A percentile compares a stretch with the other conserved stretches of the same genome.
Conservation (phyloP, 2,797 vertebrate genomes). For the Halcyon smyrnensis region DNA sequence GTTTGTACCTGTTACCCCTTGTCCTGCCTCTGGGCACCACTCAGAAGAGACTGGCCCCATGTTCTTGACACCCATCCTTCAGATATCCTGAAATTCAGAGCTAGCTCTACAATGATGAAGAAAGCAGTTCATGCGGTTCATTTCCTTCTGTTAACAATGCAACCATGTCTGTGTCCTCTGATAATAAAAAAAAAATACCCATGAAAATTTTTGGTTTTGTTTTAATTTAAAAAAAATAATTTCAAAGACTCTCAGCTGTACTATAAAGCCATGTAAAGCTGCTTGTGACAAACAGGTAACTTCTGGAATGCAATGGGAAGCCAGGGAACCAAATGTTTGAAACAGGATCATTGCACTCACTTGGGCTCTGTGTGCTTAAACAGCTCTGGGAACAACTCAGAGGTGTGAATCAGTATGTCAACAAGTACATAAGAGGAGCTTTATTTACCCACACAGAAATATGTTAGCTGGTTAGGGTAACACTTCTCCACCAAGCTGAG, state of each 20-base stretch:
- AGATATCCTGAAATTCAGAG: not conserved
- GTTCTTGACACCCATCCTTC: no score
- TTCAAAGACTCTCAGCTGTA: not conserved
- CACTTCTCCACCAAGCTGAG: not conserved
- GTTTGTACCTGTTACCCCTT: no score
- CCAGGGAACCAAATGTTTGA: not conserved
- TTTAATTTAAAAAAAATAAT: conserved; percentile 16
- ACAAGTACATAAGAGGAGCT: not conserved
- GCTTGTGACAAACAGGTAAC: not conserved
- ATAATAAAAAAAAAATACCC: not conserved
- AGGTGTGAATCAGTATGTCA: conserved; percentile 31
- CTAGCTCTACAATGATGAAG: not conserved
- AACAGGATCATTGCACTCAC: not conserved
- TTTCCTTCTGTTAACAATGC: not conserved
- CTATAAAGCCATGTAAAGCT: not conserved
- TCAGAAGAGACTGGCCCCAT: no score
- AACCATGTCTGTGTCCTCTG: not conserved
- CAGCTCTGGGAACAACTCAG: not conserved
- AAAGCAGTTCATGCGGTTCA: not conserved
- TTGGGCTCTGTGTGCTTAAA: not conserved
- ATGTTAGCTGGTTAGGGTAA: conserved; percentile 43
- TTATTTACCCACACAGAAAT: conserved; percentile 25
- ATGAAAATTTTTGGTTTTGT: not conserved
- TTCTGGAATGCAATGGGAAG: not conserved
- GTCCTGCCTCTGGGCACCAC: no score